Evolutionary conservation across 1,140 invertebrate genomes (phyloP), one percentile per base, ranked within the genome.

Genomic region (Orchesella cincta): DNA sequence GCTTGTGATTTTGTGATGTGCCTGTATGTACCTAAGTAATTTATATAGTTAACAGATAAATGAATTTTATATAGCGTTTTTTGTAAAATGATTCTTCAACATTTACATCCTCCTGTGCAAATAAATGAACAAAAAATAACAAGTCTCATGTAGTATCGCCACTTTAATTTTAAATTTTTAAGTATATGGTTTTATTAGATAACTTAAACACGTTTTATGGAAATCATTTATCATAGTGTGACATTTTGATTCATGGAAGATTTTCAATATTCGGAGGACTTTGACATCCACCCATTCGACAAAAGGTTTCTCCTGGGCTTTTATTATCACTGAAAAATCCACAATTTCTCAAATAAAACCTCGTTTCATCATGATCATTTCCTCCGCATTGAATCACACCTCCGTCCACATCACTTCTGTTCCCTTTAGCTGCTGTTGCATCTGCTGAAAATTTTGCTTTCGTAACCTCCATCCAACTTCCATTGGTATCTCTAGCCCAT

Each of bases 401-500:
- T 39, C 34, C 71, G 2, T 12, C 39, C 18, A 73, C 39, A 29
- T 73, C 71, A 34, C 1, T 73, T 28, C 71, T 34, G 23, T 46
- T 36, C 16, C 26, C 20, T 23, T 36, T 51, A 1, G 3, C 1
- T 2, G 71, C 71, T 46, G 77, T 78, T 2, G 54, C 64, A 67
- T 81, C 80, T 20, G 73, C 80, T 0, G 80, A 79, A 67, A 78
- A 81, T 26, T 26, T 57, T 8, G 62, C 76, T 0, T 29, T 52
- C 0, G 78, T 79, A 3, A 81, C 1, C 72, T 79, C 78, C 73
- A 62, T 39, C 80, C 80, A 81, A 8, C 23, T 34, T 39, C 76
- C 78, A 16, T 57, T 31, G 0, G 35, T 70, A 33, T 74, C 73
- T 14, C 71, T 31, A 3, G 62, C 62, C 80, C 80, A 81, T 46